Base-by-base conservation (phyloP, 2,113 vertebrate species). In the Corythoichthys intestinalis region DNA sequence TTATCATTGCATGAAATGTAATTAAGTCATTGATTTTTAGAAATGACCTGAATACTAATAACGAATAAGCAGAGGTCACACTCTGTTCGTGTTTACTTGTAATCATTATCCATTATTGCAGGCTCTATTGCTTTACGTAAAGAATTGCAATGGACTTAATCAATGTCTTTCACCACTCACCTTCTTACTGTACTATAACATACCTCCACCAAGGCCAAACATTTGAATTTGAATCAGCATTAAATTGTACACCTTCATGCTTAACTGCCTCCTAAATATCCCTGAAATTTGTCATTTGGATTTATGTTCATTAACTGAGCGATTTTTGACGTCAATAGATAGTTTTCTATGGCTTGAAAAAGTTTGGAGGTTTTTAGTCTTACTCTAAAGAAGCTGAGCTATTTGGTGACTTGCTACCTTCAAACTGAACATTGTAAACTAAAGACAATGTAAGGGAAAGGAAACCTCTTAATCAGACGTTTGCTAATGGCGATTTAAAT, bases 21-120 rank as follows among this genome's bases (percentile, higher is more conserved):
- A 88, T 89, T 88, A 88, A 85, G 78, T 84, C 81, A 88, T 85
- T 87, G 86, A 86, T 86, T 84, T 83, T 74, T 82, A 79, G 78
- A 85, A 84, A 83, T 46, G 47, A 69, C 72, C 73, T 78, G 69
- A 86, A 82, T 71, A 79, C 67, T 77, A 82, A 75, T 79, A 84
- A 70, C 81, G 65, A 79, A 83, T 82, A 79, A 80, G 82, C 71
- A 81, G 63, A 65, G 47, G 71, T 67, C 60, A 37, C 67, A 68
- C 3, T 5, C 59, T 66, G 48, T 70, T 79, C 61, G 41, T 70
- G 56, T 67, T 56, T 38, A 17, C 80, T 85, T 48, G 68, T 73
- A 80, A 65, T 20, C 59, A 59, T 57, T 67, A 72, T 74, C 62
- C 71, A 65, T 60, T 66, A 76, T 78, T 79, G 83, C 62, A 74